A percentile compares a stretch with the other conserved stretches of the same genome.
phyloP scores from a whole-genome alignment of 53 echinoderm and acorn worm genomes.

The Glandiceps talaboti region DNA sequence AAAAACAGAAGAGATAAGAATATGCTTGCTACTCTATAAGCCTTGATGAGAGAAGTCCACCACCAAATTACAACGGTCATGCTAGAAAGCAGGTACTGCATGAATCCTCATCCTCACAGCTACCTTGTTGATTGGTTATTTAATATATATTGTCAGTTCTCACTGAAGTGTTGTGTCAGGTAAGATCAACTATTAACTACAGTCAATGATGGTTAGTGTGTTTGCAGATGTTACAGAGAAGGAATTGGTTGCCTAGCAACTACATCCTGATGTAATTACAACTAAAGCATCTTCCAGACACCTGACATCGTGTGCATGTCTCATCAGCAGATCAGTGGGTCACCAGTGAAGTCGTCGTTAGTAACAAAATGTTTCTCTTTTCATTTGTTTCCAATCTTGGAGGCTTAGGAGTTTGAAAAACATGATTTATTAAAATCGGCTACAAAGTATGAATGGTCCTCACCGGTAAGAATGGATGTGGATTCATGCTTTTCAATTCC shows the following conservation, averaged over 20 bases:
- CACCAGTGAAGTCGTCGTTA: too few species aligned
- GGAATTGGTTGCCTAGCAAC: neutral
- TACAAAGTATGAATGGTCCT: neutral
- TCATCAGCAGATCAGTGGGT: too few species aligned
- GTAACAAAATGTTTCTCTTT: too few species aligned
- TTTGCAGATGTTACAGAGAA: neutral
- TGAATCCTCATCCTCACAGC: too few species aligned
- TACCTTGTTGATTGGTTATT: too few species aligned
- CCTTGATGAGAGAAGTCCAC: neutral
- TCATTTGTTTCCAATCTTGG: too few species aligned
- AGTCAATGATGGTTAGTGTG: neutral
- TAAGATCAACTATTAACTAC: neutral
- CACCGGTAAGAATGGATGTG: neutral
- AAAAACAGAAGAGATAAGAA: too few species aligned
- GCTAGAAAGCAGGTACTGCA: neutral
- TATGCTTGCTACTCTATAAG: too few species aligned
- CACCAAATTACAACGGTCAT: neutral
- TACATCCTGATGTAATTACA: neutral
- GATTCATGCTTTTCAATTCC: neutral
- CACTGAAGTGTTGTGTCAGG: neutral
- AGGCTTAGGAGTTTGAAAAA: too few species aligned
- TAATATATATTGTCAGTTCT: neutral
- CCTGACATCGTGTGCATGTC: neutral
- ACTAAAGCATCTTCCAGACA: neutral
- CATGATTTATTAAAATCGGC: too few species aligned